Evolutionary conservation across 2,888 invertebrate species (phyloP).

Genomic region (Fragum sueziense): DNA sequence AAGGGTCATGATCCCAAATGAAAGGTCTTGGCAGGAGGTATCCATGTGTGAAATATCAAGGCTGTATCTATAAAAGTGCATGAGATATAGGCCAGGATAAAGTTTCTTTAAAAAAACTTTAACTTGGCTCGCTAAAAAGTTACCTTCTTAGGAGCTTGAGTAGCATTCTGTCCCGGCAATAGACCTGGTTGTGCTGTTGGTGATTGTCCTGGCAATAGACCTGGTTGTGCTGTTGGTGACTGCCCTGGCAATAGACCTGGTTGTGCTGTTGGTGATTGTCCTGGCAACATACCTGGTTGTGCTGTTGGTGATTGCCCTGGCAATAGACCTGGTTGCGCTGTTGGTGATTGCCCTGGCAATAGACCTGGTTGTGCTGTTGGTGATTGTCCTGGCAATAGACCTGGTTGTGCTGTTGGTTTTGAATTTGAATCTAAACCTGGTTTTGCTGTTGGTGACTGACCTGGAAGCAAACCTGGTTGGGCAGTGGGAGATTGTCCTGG

Average conservation of each 20-base stretch:
- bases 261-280: constrained; percentile 35
- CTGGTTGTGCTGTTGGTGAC: constrained; percentile 49
- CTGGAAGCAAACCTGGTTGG: constrained; percentile 28
- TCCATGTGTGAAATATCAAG: too few species aligned
- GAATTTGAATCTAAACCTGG: constrained; percentile 29
- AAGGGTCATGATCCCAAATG: too few species aligned
- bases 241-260: constrained; percentile 43
- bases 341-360: constrained; percentile 34
- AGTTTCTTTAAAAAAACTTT: too few species aligned
- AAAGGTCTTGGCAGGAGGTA: too few species aligned
- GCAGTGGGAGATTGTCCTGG: constrained; percentile 44
- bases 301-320: constrained; percentile 19
- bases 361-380: constrained; percentile 52
- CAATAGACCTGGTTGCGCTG: constrained; percentile 25
- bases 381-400: constrained; percentile 33
- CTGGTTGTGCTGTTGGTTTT: constrained; percentile 52
- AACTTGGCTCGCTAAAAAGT: too few species aligned
- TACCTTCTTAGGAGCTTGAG: constrained; percentile 8
- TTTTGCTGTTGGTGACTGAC: constrained; percentile 23
- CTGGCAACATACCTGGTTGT: constrained; percentile 8
- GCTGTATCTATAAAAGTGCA: too few species aligned
- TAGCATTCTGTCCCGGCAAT: constrained; percentile 38
- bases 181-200: constrained; percentile 48
- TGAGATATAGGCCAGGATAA: too few species aligned
- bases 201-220: constrained; percentile 36